Evolutionary conservation across 2,888 invertebrate genomes (phyloP).

Genomic region (Agonopterix heracliana): DNA sequence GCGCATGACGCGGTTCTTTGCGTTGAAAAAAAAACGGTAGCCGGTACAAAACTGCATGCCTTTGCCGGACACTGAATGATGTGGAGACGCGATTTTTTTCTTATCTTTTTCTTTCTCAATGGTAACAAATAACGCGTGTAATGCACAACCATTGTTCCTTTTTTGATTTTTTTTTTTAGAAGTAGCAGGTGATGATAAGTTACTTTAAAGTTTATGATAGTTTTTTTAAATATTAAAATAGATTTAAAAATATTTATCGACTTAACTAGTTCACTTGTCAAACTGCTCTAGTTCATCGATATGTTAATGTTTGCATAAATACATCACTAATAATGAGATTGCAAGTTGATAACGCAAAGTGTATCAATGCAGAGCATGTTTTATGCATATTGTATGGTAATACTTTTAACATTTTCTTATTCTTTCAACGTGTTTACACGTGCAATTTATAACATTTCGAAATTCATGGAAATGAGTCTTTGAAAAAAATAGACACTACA

Average conservation of each 20-base stretch:
- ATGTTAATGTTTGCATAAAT: conserved; percentile 12
- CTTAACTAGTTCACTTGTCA: conserved; percentile 1
- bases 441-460: conserved; percentile 1
- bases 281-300: conserved; percentile 9
- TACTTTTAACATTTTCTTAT: conserved; percentile 7
- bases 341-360: conserved; percentile 1
- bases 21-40: conserved; percentile 60
- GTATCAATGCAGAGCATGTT: conserved; percentile 10
- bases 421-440: conserved; percentile 4
- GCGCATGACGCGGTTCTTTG: conserved; percentile 56
- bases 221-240: neutral
- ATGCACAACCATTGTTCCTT: neutral
- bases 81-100: conserved; percentile 34
- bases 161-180: neutral
- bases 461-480: neutral
- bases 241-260: neutral
- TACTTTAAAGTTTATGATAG: neutral
- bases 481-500: too few species aligned
- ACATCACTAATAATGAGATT: conserved; percentile 12
- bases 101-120: conserved; percentile 28
- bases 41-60: conserved; percentile 53
- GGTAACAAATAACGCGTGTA: conserved; percentile 2
- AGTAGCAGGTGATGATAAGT: too few species aligned
- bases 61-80: conserved; percentile 48
- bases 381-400: conserved; percentile 13